Base-by-base conservation (phyloP, 1,140 invertebrate genomes). In the Drosophila pruinosa region DNA sequence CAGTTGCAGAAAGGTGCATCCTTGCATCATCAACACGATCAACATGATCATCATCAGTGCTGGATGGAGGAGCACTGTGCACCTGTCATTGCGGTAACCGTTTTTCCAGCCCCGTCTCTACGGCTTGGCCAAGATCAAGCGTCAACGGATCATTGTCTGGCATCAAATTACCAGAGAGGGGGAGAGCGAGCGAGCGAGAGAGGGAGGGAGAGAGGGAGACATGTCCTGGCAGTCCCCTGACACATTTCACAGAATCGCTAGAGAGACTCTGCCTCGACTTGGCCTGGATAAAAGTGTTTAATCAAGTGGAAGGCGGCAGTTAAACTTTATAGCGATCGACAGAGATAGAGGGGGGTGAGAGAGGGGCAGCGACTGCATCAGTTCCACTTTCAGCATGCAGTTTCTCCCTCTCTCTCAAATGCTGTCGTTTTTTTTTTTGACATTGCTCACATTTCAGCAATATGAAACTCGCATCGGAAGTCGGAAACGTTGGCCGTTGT, bases 251-350 rank as follows among this genome's bases (percentile, higher is more conserved):
- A 80, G 77, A 80, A 76, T 80, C 77, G 77, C 41, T 31, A 39
- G 24, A 12, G 15, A 36, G 14, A 31, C 76, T 48, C 69, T n/a
- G n/a, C n/a, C n/a, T 31, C 50, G 15, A 36, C 67, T 56, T 38
- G 41, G 43, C 4, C 12, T 59, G 73, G 69, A 67, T 83, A 83
- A 83, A 83, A 69, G 80, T 79, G 74, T 53, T 81, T 81, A 86
- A 86, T 86, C 82, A 86, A 86, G 77, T 86, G 82, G 78, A 86
- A 86, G 81, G 72, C 77, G 82, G 77, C 69, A 86, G 81, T 85
- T 86, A 86, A 81, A 85, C 67, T 68, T 48, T 41, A 45, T 57
- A 75, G 21, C 36, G 34, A 48, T 48, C 19, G 21, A 38, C 4
- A 45, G 24, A 59, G 15, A 39, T n/a, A 21, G 7, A 34, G 38